Conservation (phyloP, 64 coral and sea anemone species). For the Trachythela sp. region DNA sequence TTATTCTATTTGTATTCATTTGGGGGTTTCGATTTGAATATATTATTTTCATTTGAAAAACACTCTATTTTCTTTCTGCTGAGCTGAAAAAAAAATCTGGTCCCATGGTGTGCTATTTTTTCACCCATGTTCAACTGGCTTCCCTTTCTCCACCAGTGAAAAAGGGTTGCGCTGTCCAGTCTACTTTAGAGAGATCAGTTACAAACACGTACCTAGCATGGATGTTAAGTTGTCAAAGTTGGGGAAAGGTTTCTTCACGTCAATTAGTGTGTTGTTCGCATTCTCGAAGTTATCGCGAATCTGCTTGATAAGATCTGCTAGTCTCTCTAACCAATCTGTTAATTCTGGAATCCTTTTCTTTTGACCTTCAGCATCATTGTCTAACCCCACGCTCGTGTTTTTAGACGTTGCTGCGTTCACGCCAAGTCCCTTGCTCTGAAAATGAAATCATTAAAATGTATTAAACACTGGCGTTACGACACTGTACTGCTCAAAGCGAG, state of each 20-base stretch:
- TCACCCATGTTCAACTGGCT: no score
- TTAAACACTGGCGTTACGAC: background rate
- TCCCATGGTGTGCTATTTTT: no score
- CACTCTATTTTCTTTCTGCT: no score
- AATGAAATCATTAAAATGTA: background rate
- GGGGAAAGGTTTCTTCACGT: background rate
- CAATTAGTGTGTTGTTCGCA: background rate
- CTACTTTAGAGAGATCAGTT: no score
- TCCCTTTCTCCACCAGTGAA: no score
- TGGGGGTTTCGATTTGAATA: no score
- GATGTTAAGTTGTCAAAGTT: background rate
- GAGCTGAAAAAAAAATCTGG: no score
- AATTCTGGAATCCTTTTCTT: background rate
- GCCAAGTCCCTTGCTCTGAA: background rate
- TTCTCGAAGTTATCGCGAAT: background rate
- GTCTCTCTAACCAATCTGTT: background rate
- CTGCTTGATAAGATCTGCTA: background rate
- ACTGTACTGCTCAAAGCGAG: background rate
- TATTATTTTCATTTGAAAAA: no score
- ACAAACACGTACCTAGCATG: background rate
- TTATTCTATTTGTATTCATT: no score
- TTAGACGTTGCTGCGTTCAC: background rate
- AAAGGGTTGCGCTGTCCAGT: no score
- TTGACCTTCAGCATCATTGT: background rate
- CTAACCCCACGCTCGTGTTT: background rate